Conservation (phyloP, 2,888 invertebrate genomes). For the Perizoma affinitatum region DNA sequence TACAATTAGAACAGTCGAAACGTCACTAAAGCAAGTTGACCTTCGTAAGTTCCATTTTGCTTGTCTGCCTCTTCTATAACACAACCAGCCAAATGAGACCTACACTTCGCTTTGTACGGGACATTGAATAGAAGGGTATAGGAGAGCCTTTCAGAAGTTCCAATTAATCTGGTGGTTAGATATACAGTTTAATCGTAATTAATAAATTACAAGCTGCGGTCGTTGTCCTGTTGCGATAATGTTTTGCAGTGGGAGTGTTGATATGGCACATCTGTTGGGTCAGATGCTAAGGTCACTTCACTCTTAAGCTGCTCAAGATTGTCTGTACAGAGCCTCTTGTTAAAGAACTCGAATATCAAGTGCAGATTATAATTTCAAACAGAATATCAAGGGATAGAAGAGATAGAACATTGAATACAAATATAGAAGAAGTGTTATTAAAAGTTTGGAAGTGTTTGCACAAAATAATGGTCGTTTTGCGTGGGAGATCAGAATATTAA, state of each 20-base stretch:
- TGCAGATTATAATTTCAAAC: conserved; percentile 12
- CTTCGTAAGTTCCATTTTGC: conserved; percentile 68
- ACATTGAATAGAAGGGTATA: conserved; percentile 35
- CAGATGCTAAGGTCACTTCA: conserved; percentile 73
- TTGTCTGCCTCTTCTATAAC: conserved; percentile 57
- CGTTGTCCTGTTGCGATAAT: conserved; percentile 75
- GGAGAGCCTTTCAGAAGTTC: conserved; percentile 51
- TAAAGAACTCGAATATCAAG: conserved; percentile 11
- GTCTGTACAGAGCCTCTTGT: conserved; percentile 22
- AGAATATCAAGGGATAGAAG: neutral
- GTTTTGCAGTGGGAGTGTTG: conserved; percentile 72
- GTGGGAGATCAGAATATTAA: conserved; percentile 10
- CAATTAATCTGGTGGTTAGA: conserved; percentile 58
- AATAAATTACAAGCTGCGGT: conserved; percentile 80
- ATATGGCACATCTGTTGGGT: conserved; percentile 77
- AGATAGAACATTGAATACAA: neutral
- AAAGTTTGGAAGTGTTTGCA: no score
- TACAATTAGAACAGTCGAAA: conserved; percentile 41
- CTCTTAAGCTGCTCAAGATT: conserved; percentile 46
- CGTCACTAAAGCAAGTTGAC: conserved; percentile 59
- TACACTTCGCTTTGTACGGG: conserved; percentile 41
- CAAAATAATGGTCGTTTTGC: no score
- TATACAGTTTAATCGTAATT: conserved; percentile 71
- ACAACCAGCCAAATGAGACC: conserved; percentile 55
- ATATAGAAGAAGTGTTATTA: neutral